Conservation (phyloP, 2,888 invertebrate genomes). For the Arctia plantaginis region DNA sequence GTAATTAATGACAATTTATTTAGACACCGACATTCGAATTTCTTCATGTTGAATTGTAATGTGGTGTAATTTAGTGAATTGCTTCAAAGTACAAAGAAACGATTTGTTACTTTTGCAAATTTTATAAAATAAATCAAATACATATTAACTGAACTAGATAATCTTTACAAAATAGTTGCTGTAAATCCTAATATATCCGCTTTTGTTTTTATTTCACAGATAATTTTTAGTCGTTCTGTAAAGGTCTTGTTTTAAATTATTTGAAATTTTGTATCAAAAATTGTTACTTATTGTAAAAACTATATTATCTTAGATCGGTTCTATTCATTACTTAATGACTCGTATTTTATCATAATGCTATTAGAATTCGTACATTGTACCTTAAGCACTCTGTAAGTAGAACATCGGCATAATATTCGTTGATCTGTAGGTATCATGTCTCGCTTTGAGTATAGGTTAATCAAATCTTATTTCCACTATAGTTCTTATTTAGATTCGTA, state of each 20-base stretch:
- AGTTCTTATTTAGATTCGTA: constrained; percentile 75
- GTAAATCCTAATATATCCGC: constrained; percentile 76
- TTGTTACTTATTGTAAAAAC: constrained; percentile 79
- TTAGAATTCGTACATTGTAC: constrained; percentile 61
- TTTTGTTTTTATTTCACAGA: constrained; percentile 71
- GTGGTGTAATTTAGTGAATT: constrained; percentile 88
- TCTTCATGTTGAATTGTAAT: constrained; percentile 81
- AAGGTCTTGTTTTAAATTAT: constrained; percentile 72
- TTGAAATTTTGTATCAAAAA: constrained; percentile 77
- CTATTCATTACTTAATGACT: constrained; percentile 65
- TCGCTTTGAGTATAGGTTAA: constrained; percentile 73
- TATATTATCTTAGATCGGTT: constrained; percentile 71
- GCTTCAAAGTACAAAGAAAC: constrained; percentile 90
- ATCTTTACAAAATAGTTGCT: constrained; percentile 83
- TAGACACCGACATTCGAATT: constrained; percentile 79
- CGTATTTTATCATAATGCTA: constrained; percentile 64
- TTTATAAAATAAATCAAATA: constrained; percentile 87
- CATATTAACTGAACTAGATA: constrained; percentile 81
- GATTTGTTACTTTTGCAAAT: constrained; percentile 91
- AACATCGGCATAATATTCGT: constrained; percentile 72
- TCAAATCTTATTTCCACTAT: constrained; percentile 71
- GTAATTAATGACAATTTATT: constrained; percentile 84
- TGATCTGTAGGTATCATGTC: constrained; percentile 68
- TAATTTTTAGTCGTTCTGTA: constrained; percentile 68
- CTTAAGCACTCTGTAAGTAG: constrained; percentile 68